Base-by-base conservation (phyloP, 2,797 vertebrate genomes). In the Gymnoscopelus braueri region DNA sequence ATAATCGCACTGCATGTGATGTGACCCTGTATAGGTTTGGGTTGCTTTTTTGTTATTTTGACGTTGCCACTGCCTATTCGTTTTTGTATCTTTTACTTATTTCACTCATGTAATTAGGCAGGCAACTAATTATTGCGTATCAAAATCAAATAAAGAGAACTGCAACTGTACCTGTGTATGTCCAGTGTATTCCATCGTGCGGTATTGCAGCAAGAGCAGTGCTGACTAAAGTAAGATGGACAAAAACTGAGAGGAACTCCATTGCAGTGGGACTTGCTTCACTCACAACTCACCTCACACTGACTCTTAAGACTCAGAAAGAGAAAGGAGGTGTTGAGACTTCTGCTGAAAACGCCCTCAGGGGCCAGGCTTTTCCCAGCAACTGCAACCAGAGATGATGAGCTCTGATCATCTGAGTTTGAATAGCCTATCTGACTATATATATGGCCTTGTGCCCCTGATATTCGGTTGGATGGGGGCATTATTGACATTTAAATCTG, bases 161-260 rank as follows among this genome's bases (percentile, higher is more conserved):
- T 12, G 0, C 66, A 68, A 84, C 62, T 39, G 35, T 88, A 93
- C 94, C 94, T 82, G 71, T 81, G 71, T 95, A 95, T 26, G 94
- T 93, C 94, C 94, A 95, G 69, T 93, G 93, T n/a, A 93, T 89
- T 11, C 79, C 89, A 69, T 89, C 79, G 55, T 84, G 77, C 7
- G 76, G 79, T 47, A 86, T 82, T 39, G 65, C 84, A 51, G 88
- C 86, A 35, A 47, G 67, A 62, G 67, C 84, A 8, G 78, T 70
- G 8, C 44, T 72, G 13, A 90, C 11, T 47, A 84, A 65, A 69
- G 82, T 9, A 15, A 74, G 19, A 72, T 70, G 52, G 58, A 86
- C 74, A 67, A 58, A 24, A 84, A 64, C 50, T 53, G 63, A 12
- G 66, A 88, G 75, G 70, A 83, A 8, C 67, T 89, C 83, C 93